Base-by-base conservation (phyloP, 2,888 invertebrate species). In the Acanthopleura granulata region DNA sequence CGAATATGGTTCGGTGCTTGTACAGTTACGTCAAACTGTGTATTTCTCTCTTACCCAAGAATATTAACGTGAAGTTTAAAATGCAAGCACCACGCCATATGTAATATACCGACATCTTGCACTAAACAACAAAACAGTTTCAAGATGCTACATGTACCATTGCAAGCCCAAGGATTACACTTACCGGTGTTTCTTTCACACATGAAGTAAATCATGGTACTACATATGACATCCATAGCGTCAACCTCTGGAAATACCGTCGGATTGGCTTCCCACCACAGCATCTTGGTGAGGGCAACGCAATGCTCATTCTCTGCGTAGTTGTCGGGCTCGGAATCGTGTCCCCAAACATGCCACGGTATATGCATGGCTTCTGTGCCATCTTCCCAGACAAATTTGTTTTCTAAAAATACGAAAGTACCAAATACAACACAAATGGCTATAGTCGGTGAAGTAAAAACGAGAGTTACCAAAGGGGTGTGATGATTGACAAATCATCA, bases 311-410 rank as follows among this genome's bases (percentile, higher is more conserved):
- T 27, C 12, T 66, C 3, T 3, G 6, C 25, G 16, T 27, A 66
- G 29, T 66, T 66, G 29, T 66, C 66, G 12, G 66, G 66, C 66
- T 66, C 66, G 29, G 66, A 66, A 14, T 1, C 14, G 14, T 27
- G 1, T 6, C 66, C 66, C 66, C 66, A 66, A 3, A 66, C 66
- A 25, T 66, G 66, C 66, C 66, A 66, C 16, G 66, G 66, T 66
- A 66, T 66, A 9, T 40, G 3, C 1, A 66, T 6, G 6, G 66
- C 66, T 27, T 15, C 16, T 16, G 22, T 27, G 18, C 66, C 66
- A 14, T 66, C 66, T 27, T 66, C 66, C 66, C 66, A 66, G 22
- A 66, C 66, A 27, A 27, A 66, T 27, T 22, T 27, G 25, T 27
- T 27, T 25, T 66, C 66, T 66, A 25, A 40, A 9, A 9, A 40